Evolutionary conservation across 2,797 vertebrate species (phyloP).

Genomic region (Sebastes ruberrimus): DNA sequence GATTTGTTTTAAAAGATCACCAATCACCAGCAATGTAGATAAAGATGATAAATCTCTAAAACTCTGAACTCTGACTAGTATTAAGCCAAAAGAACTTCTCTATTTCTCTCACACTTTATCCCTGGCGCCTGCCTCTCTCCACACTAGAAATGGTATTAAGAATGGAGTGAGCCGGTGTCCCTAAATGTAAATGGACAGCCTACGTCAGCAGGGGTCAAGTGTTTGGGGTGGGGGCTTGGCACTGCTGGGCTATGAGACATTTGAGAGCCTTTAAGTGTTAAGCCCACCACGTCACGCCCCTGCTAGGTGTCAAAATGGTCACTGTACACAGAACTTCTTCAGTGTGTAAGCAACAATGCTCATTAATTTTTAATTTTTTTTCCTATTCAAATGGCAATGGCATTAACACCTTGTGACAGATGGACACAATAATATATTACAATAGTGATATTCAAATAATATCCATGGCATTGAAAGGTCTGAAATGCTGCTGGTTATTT

Average conservation of each 20-base stretch:
- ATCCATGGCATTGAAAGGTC: not conserved
- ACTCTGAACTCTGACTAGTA: constrained; percentile 8
- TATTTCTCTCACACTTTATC: constrained; percentile 46
- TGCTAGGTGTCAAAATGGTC: constrained; percentile 78
- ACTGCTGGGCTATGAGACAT: constrained; percentile 74
- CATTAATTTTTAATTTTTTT: constrained; percentile 7
- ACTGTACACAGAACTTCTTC: constrained; percentile 54
- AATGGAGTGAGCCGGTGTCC: constrained; percentile 75
- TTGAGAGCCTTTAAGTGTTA: constrained; percentile 83
- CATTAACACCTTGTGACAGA: not conserved
- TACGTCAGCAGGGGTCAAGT: constrained; percentile 81
- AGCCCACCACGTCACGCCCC: constrained; percentile 65
- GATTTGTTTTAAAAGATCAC: constrained; percentile 2
- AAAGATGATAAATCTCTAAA: constrained; percentile 21
- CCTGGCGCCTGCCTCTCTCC: constrained; percentile 58
- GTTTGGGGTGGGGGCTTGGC: constrained; percentile 77
- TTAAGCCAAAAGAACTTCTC: constrained; percentile 5
- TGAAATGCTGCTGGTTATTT: constrained; percentile 6
- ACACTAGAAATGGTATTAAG: constrained; percentile 68
- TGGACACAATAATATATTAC: not conserved
- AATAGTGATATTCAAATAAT: not conserved
- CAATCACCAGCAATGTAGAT: not conserved
- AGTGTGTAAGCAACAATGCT: constrained; percentile 28
- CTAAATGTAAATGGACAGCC: constrained; percentile 80
- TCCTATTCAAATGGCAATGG: constrained; percentile 11